Base-by-base conservation (phyloP, 2,113 vertebrate genomes). In the Choloepus hoffmanni region DNA sequence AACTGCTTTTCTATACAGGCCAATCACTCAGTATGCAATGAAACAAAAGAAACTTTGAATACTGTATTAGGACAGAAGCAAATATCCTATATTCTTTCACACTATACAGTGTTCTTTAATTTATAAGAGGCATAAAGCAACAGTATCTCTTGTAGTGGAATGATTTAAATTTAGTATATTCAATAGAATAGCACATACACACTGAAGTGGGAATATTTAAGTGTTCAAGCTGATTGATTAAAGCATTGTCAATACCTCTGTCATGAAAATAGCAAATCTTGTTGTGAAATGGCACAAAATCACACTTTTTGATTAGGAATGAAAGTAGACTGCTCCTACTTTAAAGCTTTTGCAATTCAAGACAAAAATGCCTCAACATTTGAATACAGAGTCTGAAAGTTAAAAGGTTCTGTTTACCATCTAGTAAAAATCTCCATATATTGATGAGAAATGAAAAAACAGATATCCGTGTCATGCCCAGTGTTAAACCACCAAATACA, bases 1-100 rank as follows among this genome's bases (percentile, higher is more conserved):
- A 96, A 95, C 43, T 90, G 82, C 62, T 97, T 55, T 93, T 89
- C 48, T 97, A 30, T 85, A 93, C 45, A 95, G 96, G 74, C 15
- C 16, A 96, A 97, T 89, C 24, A 72, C 78, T 96, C 90, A 85
- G 3, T 89, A 70, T 96, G 70, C 0, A 77, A 24, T 7, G 73
- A 96, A 94, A 92, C 8, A 85, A 96, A 96, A 92, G n/a, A 96
- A 96, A 89, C 11, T 85, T 60, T 82, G 96, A 98, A 63, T 21
- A 65, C 77, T 23, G 0, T 62, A 95, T 83, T 60, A 77, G 33
- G 21, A 28, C 43, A 90, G 24, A 95, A 58, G 11, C 1, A 88
- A 94, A 5, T 0, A 86, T 16, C 12, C 53, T 76, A 1, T 58
- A 63, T 97, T 94, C 23, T 89, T 3, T 53, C 26, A 33, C 33